Evolutionary conservation across 2,888 invertebrate species (phyloP), one percentile per base, ranked within the genome.

Genomic region (Spisula subtruncata): DNA sequence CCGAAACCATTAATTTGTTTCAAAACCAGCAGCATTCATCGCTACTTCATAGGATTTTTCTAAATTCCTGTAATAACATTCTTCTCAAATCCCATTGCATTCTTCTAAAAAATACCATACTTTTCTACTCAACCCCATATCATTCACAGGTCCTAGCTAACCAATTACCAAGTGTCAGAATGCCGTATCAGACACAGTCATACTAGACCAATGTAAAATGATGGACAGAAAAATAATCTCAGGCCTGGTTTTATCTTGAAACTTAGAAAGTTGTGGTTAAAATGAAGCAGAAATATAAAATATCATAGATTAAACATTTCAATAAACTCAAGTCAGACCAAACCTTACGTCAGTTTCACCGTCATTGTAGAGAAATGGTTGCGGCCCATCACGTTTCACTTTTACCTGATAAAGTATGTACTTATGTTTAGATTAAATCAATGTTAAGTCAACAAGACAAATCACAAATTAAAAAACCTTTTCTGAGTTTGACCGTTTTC

Each of bases 271-370:
- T 66, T 66, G 25, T n/a, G 60, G 83, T 83, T 83, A 83, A n/a
- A 83, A 83, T 83, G 51, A 81, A 81, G 86, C 81, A 32, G 41
- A 56, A 75, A 56, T 35, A 16, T 51, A 29, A 56, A 41, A 86
- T 29, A 80, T n/a, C 56, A 81, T 81, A 81, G 56, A 81, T 86
- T 86, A 86, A 41, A 80, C 60, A 66, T 66, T 66, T 66, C 60
- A 66, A 66, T 66, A 66, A 66, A 85, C 71, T 75, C 56, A 75
- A 80, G 29, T 51, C 51, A 75, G 32, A 85, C 41, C 25, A 46
- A n/a, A 56, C 25, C 87, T 88, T 88, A 88, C 87, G 84, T 84
- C 60, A 35, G 6, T 35, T 10, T 88, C 83, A 60, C 87, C 87
- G 56, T 88, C 80, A 46, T 81, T 46, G 80, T 83, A 88, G 20